These are phyloP conservation scores for Orchesella flavescens DNA, from an alignment of 2,888 invertebrate species.

Conservation along the genomic window DNA sequence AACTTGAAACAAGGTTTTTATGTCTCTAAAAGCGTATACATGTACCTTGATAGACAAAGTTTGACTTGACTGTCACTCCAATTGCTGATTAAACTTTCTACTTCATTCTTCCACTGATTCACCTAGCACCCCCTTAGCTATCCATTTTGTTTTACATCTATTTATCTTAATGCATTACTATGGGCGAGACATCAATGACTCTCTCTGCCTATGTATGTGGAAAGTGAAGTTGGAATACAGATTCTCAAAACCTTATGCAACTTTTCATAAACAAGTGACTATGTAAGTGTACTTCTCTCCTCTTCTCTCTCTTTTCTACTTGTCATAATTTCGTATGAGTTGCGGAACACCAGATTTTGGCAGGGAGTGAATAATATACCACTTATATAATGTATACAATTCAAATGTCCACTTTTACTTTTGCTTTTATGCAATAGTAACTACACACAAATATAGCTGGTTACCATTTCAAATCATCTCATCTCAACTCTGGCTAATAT, in stretches of 20 bases:
- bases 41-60: slow-evolving; percentile 65
- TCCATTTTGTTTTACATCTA: slow-evolving; percentile 63
- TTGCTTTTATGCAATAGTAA: too few relatives aligned
- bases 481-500: too few relatives aligned
- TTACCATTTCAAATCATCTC: too few relatives aligned
- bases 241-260: background rate
- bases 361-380: too few relatives aligned
- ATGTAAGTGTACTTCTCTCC: background rate
- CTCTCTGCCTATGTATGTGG: background rate
- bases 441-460: too few relatives aligned
- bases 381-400: too few relatives aligned
- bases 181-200: slow-evolving; percentile 39
- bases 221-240: background rate
- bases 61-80: slow-evolving; percentile 66
- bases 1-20: slow-evolving; percentile 63
- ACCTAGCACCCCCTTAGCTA: slow-evolving; percentile 42
- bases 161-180: slow-evolving; percentile 64
- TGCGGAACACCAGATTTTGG: background rate
- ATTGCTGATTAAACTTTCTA: slow-evolving; percentile 65
- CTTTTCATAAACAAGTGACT: background rate
- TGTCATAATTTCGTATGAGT: background rate
- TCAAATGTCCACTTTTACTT: too few relatives aligned
- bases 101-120: slow-evolving; percentile 40
- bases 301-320: background rate
- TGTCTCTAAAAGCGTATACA: slow-evolving; percentile 62